Base-by-base conservation (phyloP, 1,140 invertebrate species). In the Macrobrachium rosenbergii region DNA sequence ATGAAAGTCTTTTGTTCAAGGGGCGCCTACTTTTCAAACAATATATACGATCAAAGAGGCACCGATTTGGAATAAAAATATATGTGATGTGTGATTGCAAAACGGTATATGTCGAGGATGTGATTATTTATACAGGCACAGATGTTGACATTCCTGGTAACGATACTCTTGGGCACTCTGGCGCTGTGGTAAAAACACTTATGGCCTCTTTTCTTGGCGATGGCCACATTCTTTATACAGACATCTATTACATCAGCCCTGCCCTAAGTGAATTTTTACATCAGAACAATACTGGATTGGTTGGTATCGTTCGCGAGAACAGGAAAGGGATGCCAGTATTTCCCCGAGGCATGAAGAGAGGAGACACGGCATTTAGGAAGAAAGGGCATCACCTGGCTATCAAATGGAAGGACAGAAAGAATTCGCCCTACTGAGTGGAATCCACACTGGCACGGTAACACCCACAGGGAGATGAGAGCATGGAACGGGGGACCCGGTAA, bases 241-340 rank as follows among this genome's bases (percentile, higher is more conserved):
- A 93, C 88, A 93, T 93, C 90, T 93, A 90, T 88, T 92, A 93
- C 84, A 92, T 91, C 0, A 91, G 90, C 45, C 72, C 91, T 28
- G 23, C 81, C 28, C 84, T 93, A n/a, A 91, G 91, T 0, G 43
- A 90, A 69, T 89, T 90, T 83, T 89, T 93, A 28, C 87, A 91
- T n/a, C 0, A 83, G 11, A 90, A 90, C 60, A 89, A 91, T 6
- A 92, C 91, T 0, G 58, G 58, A 21, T 64, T 59, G 5, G 60
- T 58, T 77, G 73, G 73, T 11, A 77, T 73, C 12, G 73, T 84
- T 10, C 59, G 37, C 10, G 19, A 10, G 7, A 84, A 5, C 58
- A 59, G 28, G 58, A 84, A 84, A 45, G n/a, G 17, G 3, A 62
- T 84, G 73, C 73, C 58, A 37, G 67, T 77, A 37, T 75, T 84